Evolutionary conservation across 2,888 invertebrate species (phyloP).

Genomic region (Hydroisotoma schaefferi): DNA sequence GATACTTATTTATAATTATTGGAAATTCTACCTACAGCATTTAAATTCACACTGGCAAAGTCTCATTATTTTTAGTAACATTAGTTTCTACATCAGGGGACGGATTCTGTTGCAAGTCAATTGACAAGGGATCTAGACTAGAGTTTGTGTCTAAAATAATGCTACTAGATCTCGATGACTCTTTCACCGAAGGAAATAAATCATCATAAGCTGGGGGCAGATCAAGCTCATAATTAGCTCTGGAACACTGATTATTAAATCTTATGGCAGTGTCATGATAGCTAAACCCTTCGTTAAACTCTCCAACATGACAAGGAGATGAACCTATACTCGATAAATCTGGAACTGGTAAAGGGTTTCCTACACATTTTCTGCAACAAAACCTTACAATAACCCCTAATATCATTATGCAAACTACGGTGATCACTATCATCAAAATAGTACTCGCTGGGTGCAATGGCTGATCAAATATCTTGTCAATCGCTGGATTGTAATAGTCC

Average conservation of each 20-base stretch:
- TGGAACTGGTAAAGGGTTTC: constrained; percentile 5
- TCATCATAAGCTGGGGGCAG: constrained; percentile 28
- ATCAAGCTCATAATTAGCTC: constrained; percentile 11
- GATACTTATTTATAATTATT: too few relatives aligned
- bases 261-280: neutral
- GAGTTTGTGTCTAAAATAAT: too few relatives aligned
- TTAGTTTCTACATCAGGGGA: too few relatives aligned
- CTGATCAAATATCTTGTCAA: neutral
- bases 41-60: too few relatives aligned
- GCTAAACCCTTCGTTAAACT: too few relatives aligned
- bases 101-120: too few relatives aligned
- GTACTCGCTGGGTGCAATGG: neutral
- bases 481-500: neutral
- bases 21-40: too few relatives aligned
- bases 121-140: too few relatives aligned
- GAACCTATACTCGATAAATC: neutral
- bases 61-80: too few relatives aligned
- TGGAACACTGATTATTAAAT: constrained; percentile 5
- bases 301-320: neutral
- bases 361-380: constrained; percentile 34
- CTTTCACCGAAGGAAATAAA: constrained; percentile 18
- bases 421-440: constrained; percentile 15
- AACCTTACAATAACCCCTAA: constrained; percentile 29
- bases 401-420: constrained; percentile 27
- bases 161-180: too few relatives aligned